Conservation (phyloP, 2,113 vertebrate species). For the Microtus ochrogaster region DNA sequence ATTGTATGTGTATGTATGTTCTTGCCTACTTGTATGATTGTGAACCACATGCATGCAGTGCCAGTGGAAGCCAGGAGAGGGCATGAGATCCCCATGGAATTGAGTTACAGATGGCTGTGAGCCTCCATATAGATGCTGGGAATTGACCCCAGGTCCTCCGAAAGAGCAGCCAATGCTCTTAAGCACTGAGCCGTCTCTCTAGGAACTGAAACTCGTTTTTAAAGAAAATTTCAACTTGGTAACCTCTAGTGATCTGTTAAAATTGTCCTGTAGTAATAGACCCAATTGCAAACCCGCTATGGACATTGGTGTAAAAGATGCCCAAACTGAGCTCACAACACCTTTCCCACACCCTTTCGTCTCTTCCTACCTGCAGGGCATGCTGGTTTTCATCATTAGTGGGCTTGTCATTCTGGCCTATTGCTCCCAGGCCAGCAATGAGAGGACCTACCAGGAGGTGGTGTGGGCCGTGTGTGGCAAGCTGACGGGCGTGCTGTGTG, state of each 20-base stretch:
- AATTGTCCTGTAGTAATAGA: not conserved
- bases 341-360: not conserved
- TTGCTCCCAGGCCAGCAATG: slow-evolving; percentile 96
- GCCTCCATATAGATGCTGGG: not conserved
- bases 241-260: slow-evolving; percentile 6
- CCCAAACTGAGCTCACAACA: not conserved
- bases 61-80: not conserved
- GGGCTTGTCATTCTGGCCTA: slow-evolving; percentile 96
- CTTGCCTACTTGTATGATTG: not conserved
- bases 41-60: not conserved
- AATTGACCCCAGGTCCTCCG: not conserved
- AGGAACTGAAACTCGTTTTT: not conserved
- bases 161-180: not conserved
- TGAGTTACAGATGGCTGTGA: not conserved
- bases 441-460: slow-evolving; percentile 97
- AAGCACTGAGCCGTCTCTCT: not conserved
- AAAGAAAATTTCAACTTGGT: not conserved
- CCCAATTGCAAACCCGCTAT: not conserved
- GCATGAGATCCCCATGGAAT: accelerated
- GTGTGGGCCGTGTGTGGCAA: slow-evolving; percentile 95
- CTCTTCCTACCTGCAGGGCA: slow-evolving; percentile 86
- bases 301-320: not conserved
- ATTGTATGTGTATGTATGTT: too few relatives aligned
- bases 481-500: slow-evolving; percentile 92
- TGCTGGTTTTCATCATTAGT: slow-evolving; percentile 97